These are phyloP conservation scores for Thripadectes ignobilis DNA, from an alignment of 2,797 vertebrate genomes.

Conservation along the genomic window DNA sequence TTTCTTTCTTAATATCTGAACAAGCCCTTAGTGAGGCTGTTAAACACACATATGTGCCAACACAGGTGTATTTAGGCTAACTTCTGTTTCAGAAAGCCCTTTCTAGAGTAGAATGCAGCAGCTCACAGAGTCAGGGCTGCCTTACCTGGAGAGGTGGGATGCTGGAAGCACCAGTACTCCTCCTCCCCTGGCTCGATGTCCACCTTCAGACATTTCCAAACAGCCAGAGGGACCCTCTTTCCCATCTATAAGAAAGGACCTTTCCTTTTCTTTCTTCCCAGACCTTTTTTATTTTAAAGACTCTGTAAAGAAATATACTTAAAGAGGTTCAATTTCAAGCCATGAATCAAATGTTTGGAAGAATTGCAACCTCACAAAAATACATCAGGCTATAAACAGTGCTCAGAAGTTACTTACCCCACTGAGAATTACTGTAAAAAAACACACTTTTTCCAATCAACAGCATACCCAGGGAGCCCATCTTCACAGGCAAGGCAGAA, in stretches of 20 bases:
- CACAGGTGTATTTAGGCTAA: background rate
- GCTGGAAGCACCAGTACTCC: background rate
- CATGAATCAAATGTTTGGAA: background rate
- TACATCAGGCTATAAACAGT: background rate
- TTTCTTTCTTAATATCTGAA: background rate
- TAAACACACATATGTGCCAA: fast-evolving
- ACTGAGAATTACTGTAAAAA: background rate
- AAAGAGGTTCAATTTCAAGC: background rate
- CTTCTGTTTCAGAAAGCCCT: background rate
- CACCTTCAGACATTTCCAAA: background rate
- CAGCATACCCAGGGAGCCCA: fast-evolving
- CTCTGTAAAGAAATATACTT: background rate
- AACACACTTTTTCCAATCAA: background rate
- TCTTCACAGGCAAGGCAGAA: background rate
- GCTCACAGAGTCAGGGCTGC: background rate
- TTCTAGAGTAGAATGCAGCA: background rate
- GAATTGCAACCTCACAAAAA: background rate
- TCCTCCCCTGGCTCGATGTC: background rate
- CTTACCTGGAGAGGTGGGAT: background rate
- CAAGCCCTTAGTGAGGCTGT: background rate
- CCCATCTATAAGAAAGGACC: background rate
- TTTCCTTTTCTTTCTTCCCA: background rate
- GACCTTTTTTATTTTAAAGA: background rate
- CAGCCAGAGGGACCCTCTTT: background rate
- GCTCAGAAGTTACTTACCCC: background rate